These are phyloP conservation scores for Rugalucina vietnamica DNA, from an alignment of 2,888 invertebrate genomes.

Conservation along the genomic window DNA sequence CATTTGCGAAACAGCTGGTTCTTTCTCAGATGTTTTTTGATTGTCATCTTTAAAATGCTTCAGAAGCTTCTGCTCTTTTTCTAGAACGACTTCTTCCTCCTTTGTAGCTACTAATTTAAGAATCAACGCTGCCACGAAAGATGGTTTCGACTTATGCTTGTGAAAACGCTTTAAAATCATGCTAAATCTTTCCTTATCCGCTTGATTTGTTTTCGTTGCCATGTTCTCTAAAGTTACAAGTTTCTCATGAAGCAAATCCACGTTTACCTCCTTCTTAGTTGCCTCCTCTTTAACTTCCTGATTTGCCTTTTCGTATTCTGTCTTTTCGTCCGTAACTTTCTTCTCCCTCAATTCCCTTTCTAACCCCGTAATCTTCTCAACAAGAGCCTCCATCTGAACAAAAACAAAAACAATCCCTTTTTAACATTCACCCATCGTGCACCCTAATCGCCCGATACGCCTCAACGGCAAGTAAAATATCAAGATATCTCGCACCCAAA, in stretches of 20 bases:
- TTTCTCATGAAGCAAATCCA: slow-evolving; percentile 22
- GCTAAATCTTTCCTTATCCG: slow-evolving; percentile 12
- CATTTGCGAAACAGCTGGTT: not conserved
- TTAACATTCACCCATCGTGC: no score
- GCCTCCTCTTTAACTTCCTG: not conserved
- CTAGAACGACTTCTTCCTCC: not conserved
- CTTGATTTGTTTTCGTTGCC: slow-evolving; percentile 8
- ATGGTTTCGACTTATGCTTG: not conserved
- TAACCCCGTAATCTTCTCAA: no score
- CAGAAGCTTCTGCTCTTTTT: not conserved
- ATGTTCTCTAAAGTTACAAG: slow-evolving; percentile 5
- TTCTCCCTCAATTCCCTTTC: no score
- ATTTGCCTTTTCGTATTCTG: not conserved
- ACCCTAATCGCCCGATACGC: no score
- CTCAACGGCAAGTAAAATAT: no score
- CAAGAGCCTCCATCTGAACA: no score
- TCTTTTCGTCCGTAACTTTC: no score
- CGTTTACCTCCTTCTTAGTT: slow-evolving; percentile 3
- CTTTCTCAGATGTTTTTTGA: not conserved
- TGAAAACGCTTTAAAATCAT: slow-evolving; percentile 17
- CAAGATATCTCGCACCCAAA: no score
- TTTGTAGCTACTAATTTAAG: not conserved
- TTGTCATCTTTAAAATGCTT: not conserved
- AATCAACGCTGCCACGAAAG: not conserved
- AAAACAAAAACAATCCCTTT: no score